Evolutionary conservation across 2,113 vertebrate species (phyloP), one percentile per base, ranked within the genome.

Genomic region (Parus major): DNA sequence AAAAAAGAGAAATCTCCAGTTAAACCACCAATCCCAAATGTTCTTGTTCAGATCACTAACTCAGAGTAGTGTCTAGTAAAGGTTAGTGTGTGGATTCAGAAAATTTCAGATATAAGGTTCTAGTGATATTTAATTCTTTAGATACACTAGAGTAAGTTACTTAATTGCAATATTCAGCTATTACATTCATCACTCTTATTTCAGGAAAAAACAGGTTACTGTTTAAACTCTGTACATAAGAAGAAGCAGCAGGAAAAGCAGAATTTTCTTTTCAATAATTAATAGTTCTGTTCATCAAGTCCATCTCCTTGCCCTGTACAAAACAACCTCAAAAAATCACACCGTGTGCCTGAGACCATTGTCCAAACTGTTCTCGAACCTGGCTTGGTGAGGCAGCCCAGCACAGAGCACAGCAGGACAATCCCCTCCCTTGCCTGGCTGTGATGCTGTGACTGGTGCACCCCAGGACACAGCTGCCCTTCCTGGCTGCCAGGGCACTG

Each of bases 381-480:
- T 59, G 28, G 3, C 3, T 31, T 47, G 16, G 41, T 60, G 39
- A 60, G 24, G 11, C 9, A 0, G 0, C 4, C n/a, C 20, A 53
- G 46, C 0, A 0, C 47, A 60, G 39, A 53, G 23, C 13, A 61
- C 39, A 55, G 21, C 0, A 0, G 61, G n/a, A 55, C 61, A 76
- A 27, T 55, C 20, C 24, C n/a, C 17, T 68, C 11, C 39, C 13
- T 7, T 35, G 20, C 29, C 44, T 0, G 0, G 23, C 69, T 52
- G 68, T 0, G 1, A 52, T 73, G 60, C 19, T 47, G 39, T 35
- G 20, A 28, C 61, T 53, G 69, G 25, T 22, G 13, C 3, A 0
- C 10, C 12, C 16, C 41, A 69, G 55, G 41, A 49, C 14, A 47
- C 0, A 4, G 2, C 0, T 76, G 70, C 3, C 25, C 5, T 33